These are phyloP conservation scores for Morone chrysops DNA, from an alignment of 2,113 vertebrate species.

Conservation along the genomic window DNA sequence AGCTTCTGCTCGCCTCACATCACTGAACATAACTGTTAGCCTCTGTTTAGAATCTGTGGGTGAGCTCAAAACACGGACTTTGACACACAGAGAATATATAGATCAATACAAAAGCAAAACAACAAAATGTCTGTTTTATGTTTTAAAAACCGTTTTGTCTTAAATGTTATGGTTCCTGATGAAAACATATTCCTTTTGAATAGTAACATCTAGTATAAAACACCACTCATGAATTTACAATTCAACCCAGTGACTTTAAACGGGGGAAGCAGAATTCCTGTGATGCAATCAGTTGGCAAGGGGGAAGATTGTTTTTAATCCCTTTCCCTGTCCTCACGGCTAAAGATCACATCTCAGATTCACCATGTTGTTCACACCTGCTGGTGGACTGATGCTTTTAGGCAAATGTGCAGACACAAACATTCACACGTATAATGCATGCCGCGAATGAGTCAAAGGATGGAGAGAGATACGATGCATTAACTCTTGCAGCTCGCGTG, in stretches of 20 bases:
- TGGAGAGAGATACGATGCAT: conserved; percentile 3
- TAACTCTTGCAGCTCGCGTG: conserved; percentile 1
- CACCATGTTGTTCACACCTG: conserved; percentile 23
- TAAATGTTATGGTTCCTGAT: conserved; percentile 1
- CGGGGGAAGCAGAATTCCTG: conserved; percentile 30
- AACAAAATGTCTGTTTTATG: not conserved
- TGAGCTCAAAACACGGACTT: conserved; percentile 3
- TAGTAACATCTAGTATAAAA: conserved; percentile 5
- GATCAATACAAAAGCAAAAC: conserved; percentile 17
- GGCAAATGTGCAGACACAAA: not conserved
- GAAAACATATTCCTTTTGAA: conserved; percentile 24
- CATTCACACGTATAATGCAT: not conserved
- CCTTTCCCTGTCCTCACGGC: conserved; percentile 16
- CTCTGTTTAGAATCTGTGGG: conserved; percentile 11
- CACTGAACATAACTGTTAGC: conserved; percentile 1
- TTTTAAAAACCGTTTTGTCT: not conserved
- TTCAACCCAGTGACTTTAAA: conserved; percentile 11
- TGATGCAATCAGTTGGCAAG: conserved; percentile 65
- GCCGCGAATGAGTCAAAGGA: not conserved
- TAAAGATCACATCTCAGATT: conserved; percentile 22
- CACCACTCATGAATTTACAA: conserved; percentile 1
- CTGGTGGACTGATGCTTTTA: conserved; percentile 7
- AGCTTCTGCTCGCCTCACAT: not conserved
- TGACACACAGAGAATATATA: conserved; percentile 5
- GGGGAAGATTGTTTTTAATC: conserved; percentile 35